Evolutionary conservation across 1,140 invertebrate species (phyloP).

Genomic region (Batillaria attramentaria): DNA sequence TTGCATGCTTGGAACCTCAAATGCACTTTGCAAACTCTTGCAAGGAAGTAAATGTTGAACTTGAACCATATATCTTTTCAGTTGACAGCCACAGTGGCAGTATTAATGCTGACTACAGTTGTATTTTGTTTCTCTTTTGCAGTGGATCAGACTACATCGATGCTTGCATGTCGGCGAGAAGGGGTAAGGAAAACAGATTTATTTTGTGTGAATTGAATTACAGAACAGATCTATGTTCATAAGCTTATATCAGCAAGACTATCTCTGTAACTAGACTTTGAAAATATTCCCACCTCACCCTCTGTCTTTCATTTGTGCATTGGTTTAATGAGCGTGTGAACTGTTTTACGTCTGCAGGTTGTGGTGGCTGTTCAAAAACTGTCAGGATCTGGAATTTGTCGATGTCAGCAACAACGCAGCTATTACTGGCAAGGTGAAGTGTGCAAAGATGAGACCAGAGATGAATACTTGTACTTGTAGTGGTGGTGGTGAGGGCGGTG

Average conservation of each 20-base stretch:
- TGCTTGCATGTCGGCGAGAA: neutral
- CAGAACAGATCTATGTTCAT: neutral
- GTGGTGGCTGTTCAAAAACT: slow-evolving; percentile 19
- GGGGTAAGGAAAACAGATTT: neutral
- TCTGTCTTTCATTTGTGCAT: neutral
- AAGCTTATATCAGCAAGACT: neutral
- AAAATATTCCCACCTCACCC: neutral
- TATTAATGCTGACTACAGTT: neutral
- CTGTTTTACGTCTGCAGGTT: neutral
- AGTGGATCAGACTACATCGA: neutral
- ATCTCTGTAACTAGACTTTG: neutral
- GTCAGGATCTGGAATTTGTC: neutral
- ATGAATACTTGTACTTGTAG: neutral
- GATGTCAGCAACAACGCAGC: neutral
- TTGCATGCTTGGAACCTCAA: neutral
- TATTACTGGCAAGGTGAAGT: slow-evolving; percentile 10
- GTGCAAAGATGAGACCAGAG: too few relatives aligned
- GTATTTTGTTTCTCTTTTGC: neutral
- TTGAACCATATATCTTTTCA: neutral
- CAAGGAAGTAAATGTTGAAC: neutral
- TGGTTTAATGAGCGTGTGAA: neutral
- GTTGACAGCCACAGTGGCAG: neutral
- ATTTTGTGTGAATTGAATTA: neutral
- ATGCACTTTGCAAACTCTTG: neutral
- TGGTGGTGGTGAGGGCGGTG: too few relatives aligned